Base-by-base conservation (phyloP, 2,797 vertebrate species). In the Pantherophis alleghaniensis region DNA sequence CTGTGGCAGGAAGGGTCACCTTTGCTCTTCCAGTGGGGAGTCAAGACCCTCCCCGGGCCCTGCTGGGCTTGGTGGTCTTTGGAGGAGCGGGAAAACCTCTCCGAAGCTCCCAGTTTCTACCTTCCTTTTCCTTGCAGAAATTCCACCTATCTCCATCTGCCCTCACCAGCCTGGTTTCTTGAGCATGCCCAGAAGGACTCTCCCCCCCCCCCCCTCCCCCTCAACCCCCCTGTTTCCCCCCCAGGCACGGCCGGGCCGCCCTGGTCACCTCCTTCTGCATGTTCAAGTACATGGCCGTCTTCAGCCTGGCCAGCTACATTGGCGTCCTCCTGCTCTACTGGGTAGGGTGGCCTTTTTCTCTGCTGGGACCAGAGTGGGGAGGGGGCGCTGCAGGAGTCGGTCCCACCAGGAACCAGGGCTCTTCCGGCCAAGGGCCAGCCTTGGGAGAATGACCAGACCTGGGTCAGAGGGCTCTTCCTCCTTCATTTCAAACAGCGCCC, bases 271-370 rank as follows among this genome's bases (percentile, higher is more conserved):
- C 98, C 2, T 98, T 98, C 93, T 98, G 98, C 96, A 97, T 98
- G 96, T 98, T 98, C 95, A 98, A 98, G 93, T 98, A 98, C 96
- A 98, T 98, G 98, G 98, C 98, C 14, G 95, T 98, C 88, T 98
- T 98, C 96, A 98, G 98, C 95, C 97, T 95, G 96, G 98, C 98
- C 96, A 98, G 98, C 95, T 98, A 98, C 92, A 91, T 97, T 55
- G 98, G 97, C 59, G 97, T 98, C 95, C 97, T 98, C 90, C 97
- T 98, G 0, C 97, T 98, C 93, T 98, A 98, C 95, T 98, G 98
- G 98, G 98, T 98, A 97, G 86, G 86, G 95, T 79, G 98, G 94
- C 7, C 32, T 6, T 7, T 7, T 26, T 1, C 2, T 16, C 24
- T 10, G 7, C 2, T 24, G 32, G 69, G 24, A 4, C 42, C 4